A percentile compares a stretch with the other conserved stretches of the same genome.
These are phyloP conservation scores for Mamestra brassicae DNA, from an alignment of 2,888 invertebrate genomes.

Conservation along the genomic window DNA sequence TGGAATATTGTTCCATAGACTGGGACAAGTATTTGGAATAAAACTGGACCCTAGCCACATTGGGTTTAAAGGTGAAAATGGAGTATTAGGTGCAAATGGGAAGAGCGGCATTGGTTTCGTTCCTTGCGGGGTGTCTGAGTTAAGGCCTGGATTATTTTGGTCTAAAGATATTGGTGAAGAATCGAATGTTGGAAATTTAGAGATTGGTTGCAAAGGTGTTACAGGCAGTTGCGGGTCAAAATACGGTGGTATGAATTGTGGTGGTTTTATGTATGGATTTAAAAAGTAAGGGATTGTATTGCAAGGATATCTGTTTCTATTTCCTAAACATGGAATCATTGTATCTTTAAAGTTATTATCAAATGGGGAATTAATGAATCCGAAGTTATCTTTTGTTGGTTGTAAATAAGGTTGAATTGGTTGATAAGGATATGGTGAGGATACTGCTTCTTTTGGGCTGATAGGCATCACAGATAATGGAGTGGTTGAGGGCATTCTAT, in stretches of 20 bases:
- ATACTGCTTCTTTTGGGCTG: neutral
- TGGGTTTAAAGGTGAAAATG: neutral
- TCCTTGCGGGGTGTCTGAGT: neutral
- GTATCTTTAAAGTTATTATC: neutral
- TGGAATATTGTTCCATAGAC: neutral
- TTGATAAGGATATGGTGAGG: neutral
- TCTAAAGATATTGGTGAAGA: neutral
- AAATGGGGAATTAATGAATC: neutral
- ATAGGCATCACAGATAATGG: neutral
- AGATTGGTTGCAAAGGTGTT: neutral
- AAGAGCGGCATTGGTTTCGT: neutral
- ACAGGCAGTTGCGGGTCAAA: neutral
- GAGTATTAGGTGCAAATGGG: neutral
- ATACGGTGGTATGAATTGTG: neutral
- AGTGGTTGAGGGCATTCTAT: neutral
- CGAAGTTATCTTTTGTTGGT: neutral
- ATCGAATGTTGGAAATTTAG: neutral
- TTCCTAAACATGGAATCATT: neutral
- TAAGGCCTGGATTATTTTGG: neutral
- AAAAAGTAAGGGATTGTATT: neutral
- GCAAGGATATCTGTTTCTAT: neutral
- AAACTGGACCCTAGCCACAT: neutral
- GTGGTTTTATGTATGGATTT: constrained; percentile 2
- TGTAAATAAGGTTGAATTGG: neutral
- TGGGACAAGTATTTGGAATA: neutral